phyloP scores from a whole-genome alignment of 2,113 vertebrate species.

The Malurus elegans region DNA sequence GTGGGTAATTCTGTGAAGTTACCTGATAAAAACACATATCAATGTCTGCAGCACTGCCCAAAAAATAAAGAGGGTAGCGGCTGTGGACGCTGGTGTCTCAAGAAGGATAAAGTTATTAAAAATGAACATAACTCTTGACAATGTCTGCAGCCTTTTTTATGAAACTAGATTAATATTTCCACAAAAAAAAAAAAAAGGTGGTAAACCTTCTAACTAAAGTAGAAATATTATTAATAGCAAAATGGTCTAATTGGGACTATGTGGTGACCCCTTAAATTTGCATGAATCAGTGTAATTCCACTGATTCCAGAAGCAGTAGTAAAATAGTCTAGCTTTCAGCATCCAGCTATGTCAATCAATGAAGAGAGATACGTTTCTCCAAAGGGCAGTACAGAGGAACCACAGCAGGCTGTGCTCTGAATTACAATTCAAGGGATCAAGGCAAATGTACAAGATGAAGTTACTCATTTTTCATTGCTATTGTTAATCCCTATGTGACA shows the following conservation, averaged over 20 bases:
- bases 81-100: not conserved
- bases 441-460: not conserved
- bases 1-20: not conserved
- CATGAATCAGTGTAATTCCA: not conserved
- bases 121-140: not conserved
- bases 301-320: not conserved
- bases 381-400: not conserved
- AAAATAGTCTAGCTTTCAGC: not conserved
- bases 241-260: not conserved
- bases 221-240: not conserved
- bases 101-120: not conserved
- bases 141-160: not conserved
- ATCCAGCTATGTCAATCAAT: not conserved
- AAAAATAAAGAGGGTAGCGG: not conserved
- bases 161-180: not conserved
- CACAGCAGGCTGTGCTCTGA: not conserved
- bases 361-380: not conserved
- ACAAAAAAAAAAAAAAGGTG: not conserved
- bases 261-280: not conserved
- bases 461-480: not conserved
- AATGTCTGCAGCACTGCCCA: not conserved
- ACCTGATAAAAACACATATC: not conserved
- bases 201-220: not conserved
- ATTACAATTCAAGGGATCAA: not conserved
- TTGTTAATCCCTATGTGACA: not conserved